Conservation (phyloP, 1,140 invertebrate species). For the Stegodyphus mimosarum region DNA sequence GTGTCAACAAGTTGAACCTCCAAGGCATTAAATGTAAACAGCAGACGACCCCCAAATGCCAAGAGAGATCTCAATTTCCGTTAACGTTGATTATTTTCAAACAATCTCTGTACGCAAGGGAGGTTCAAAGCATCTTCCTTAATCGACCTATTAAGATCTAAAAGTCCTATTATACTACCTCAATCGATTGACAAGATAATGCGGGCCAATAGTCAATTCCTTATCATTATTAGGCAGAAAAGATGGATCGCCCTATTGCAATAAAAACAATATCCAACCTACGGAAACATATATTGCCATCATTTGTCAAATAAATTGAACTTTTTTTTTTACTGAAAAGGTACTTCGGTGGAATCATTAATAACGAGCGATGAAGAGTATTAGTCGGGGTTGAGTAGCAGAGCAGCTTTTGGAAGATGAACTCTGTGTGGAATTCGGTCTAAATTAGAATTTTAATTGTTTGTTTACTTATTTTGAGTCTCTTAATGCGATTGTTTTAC, state of each 20-base stretch:
- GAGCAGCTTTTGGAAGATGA: slow-evolving; percentile 9
- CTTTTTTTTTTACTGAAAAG: slow-evolving; percentile 2
- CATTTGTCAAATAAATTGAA: slow-evolving; percentile 45
- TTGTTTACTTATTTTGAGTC: no score
- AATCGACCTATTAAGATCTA: slow-evolving; percentile 56
- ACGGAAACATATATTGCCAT: slow-evolving; percentile 34
- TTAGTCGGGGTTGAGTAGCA: slow-evolving; percentile 51
- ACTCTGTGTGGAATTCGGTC: no score
- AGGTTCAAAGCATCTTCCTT: slow-evolving; percentile 27
- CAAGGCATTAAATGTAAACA: not conserved
- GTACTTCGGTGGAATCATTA: slow-evolving; percentile 33
- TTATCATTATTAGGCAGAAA: slow-evolving; percentile 46
- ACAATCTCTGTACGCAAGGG: slow-evolving; percentile 41
- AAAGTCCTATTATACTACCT: slow-evolving; percentile 23
- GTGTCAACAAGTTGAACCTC: no score
- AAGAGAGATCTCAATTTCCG: slow-evolving; percentile 44
- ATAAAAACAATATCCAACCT: slow-evolving; percentile 46
- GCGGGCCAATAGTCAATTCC: slow-evolving; percentile 27
- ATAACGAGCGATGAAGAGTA: slow-evolving; percentile 49
- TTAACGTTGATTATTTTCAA: slow-evolving; percentile 35
- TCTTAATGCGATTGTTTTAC: no score
- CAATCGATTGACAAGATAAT: slow-evolving; percentile 54
- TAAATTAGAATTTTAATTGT: no score
- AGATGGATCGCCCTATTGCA: slow-evolving; percentile 35
- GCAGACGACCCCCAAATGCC: not conserved